phyloP scores from a whole-genome alignment of 2,797 vertebrate genomes.

The Mycteria americana region DNA sequence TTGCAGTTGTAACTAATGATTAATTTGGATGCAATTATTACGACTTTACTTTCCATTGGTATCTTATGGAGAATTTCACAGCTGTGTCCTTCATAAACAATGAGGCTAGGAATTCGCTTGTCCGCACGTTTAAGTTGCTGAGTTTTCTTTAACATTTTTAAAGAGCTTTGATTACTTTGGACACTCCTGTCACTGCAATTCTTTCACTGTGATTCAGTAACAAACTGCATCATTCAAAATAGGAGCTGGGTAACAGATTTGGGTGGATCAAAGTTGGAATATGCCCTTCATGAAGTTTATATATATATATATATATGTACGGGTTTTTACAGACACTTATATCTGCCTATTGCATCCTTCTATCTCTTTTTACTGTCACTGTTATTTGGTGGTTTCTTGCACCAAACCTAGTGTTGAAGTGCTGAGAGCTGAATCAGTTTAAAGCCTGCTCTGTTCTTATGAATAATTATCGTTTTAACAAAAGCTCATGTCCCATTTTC shows the following conservation, averaged over 20 bases:
- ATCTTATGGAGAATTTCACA: background rate
- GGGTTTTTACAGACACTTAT: background rate
- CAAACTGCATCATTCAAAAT: background rate
- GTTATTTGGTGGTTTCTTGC: background rate
- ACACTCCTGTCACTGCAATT: background rate
- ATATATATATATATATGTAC: background rate
- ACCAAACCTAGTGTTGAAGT: background rate
- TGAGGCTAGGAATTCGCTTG: background rate
- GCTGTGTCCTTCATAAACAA: background rate
- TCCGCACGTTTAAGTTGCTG: background rate
- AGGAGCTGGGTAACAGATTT: background rate
- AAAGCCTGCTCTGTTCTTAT: background rate
- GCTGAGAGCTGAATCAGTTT: background rate
- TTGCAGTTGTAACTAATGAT: background rate
- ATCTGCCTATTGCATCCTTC: background rate
- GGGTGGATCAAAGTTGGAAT: background rate
- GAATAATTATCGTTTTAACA: background rate
- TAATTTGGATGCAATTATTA: slow-evolving; percentile 2
- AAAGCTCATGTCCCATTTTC: background rate
- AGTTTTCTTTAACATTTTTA: background rate
- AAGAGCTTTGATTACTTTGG: background rate
- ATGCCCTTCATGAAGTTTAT: background rate
- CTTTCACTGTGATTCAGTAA: background rate
- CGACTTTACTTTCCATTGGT: background rate
- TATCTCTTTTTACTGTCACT: background rate